Percentiles rank a stretch among this genome's conserved stretches.
Evolutionary conservation across 2,888 invertebrate species (phyloP).

Genomic region (Pachycephus smyrnensis): DNA sequence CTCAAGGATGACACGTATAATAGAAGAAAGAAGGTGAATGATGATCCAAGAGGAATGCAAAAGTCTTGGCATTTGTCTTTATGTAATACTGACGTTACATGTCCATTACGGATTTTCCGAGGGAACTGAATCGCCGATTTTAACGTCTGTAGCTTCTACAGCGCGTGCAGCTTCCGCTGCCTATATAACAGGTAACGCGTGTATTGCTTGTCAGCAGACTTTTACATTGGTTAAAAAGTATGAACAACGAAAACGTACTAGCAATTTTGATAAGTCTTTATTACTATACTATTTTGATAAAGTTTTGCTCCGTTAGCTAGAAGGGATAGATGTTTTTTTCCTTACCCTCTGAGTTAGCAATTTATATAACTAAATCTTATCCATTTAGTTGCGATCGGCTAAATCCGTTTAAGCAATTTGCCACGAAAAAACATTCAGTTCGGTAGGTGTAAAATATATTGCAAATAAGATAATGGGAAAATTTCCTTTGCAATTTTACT

Average conservation of each 20-base stretch:
- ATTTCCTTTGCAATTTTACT: background rate
- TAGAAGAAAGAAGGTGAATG: slow-evolving; percentile 3
- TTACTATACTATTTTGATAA: background rate
- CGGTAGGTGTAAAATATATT: background rate
- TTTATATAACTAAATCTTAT: background rate
- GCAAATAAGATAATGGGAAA: background rate
- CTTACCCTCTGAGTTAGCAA: background rate
- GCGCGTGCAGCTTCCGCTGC: slow-evolving; percentile 8
- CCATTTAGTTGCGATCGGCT: background rate
- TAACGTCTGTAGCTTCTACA: slow-evolving; percentile 7
- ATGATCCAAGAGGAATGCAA: slow-evolving; percentile 16
- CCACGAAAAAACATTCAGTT: background rate
- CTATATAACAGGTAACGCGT: slow-evolving; percentile 17
- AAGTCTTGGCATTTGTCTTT: background rate
- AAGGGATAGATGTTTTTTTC: background rate
- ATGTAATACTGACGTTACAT: slow-evolving; percentile 7
- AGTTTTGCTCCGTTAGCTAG: background rate
- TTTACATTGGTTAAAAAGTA: background rate
- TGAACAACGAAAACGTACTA: background rate
- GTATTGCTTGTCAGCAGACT: background rate
- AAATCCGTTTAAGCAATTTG: background rate
- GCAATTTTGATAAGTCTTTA: background rate
- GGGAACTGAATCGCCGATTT: background rate
- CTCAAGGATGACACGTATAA: background rate
- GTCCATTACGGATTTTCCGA: slow-evolving; percentile 7